These are phyloP conservation scores for Rotaria sp. DNA, from an alignment of 2,888 invertebrate genomes.

Conservation along the genomic window DNA sequence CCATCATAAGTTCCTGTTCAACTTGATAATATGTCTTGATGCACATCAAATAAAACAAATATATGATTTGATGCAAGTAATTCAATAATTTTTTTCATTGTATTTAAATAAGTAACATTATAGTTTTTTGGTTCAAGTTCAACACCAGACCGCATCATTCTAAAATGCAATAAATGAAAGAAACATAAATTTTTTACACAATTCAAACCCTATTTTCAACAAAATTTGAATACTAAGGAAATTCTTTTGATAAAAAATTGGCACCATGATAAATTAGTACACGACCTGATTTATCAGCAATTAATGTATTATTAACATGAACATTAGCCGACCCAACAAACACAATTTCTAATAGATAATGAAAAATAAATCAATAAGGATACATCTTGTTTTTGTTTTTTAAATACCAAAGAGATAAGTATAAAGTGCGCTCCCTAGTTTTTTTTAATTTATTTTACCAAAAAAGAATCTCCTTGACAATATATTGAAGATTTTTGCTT, in stretches of 20 bases:
- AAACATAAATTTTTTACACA: too few species aligned
- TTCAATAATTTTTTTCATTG: conserved; percentile 43
- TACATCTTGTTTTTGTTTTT: too few species aligned
- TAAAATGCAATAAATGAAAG: not conserved
- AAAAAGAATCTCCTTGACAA: not conserved
- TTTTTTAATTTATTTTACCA: not conserved
- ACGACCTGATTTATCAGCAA: too few species aligned
- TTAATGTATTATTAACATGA: too few species aligned
- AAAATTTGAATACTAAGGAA: too few species aligned
- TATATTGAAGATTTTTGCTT: not conserved
- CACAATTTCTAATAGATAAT: too few species aligned
- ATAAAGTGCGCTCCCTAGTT: not conserved
- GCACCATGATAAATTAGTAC: too few species aligned
- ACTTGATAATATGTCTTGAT: conserved; percentile 45
- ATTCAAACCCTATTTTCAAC: too few species aligned
- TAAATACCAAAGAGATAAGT: too few species aligned
- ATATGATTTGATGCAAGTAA: conserved; percentile 43
- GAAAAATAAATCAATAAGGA: too few species aligned
- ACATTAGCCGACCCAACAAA: not conserved
- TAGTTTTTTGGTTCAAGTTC: conserved; percentile 42
- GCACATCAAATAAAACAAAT: conserved; percentile 46
- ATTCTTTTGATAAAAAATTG: too few species aligned
- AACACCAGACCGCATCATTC: conserved; percentile 47
- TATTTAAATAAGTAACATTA: conserved; percentile 45
- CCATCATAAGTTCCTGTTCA: not conserved